Conservation (phyloP, 1,140 invertebrate species). For the Ceratina calcarata region DNA sequence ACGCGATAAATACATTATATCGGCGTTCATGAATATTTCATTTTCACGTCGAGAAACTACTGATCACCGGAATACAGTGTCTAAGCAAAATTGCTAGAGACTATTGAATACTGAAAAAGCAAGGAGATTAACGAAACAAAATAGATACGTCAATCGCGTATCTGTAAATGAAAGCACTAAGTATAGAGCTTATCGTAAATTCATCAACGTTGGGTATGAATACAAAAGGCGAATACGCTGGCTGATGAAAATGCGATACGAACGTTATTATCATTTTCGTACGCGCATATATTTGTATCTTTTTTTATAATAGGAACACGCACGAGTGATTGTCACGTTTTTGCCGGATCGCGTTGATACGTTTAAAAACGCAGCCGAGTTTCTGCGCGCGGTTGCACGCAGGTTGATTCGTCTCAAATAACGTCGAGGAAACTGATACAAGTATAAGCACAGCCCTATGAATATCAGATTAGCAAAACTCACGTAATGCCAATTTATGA, state of each 20-base stretch:
- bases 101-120: not conserved
- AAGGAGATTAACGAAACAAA: not conserved
- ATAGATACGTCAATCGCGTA: not conserved
- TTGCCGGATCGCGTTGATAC: no score
- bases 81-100: not conserved
- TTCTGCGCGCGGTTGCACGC: not conserved
- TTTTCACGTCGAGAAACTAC: not conserved
- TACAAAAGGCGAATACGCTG: no score
- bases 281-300: no score
- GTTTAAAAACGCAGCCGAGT: not conserved
- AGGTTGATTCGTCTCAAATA: not conserved
- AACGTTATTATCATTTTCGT: no score
- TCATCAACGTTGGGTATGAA: not conserved
- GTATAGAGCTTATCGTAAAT: not conserved
- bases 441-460: not conserved
- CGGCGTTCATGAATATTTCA: slow-evolving; percentile 37
- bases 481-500: slow-evolving; percentile 8
- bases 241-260: not conserved
- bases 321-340: no score
- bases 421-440: not conserved
- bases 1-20: slow-evolving; percentile 16
- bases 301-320: no score
- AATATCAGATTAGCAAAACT: not conserved
- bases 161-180: not conserved
- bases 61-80: not conserved